Evolutionary conservation across 2,113 vertebrate genomes (phyloP).

Genomic region (Melanocharis versteri): DNA sequence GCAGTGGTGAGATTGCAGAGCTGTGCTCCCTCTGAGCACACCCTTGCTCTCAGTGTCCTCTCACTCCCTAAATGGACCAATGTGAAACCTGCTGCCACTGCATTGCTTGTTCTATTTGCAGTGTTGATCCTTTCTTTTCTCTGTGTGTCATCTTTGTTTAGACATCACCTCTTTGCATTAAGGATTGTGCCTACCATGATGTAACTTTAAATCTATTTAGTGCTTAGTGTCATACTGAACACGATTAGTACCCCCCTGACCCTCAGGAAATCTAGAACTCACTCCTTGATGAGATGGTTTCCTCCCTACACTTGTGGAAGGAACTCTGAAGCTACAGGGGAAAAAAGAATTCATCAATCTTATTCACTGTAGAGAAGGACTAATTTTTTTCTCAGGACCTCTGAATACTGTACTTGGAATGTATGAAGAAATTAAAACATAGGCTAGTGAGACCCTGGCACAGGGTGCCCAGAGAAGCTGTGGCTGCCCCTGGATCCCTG

Average conservation of each 20-base stretch:
- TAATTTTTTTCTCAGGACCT: not conserved
- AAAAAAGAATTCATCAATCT: not conserved
- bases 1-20: not conserved
- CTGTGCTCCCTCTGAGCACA: not conserved
- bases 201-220: not conserved
- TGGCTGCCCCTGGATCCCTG: not conserved
- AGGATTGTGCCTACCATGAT: not conserved
- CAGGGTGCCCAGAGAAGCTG: not conserved
- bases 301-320: not conserved
- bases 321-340: not conserved
- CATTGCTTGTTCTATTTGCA: not conserved
- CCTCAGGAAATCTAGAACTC: not conserved
- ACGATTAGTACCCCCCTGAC: rapidly evolving
- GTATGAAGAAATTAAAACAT: not conserved
- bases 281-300: not conserved
- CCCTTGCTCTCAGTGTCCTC: not conserved
- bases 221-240: not conserved
- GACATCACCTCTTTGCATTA: not conserved
- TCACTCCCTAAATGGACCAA: not conserved
- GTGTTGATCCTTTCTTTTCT: not conserved
- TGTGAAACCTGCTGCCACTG: not conserved
- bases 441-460: not conserved
- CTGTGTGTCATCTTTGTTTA: not conserved
- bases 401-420: not conserved
- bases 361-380: not conserved